These are phyloP conservation scores for Etheostoma spectabile DNA, from an alignment of 2,113 vertebrate species.

Conservation along the genomic window DNA sequence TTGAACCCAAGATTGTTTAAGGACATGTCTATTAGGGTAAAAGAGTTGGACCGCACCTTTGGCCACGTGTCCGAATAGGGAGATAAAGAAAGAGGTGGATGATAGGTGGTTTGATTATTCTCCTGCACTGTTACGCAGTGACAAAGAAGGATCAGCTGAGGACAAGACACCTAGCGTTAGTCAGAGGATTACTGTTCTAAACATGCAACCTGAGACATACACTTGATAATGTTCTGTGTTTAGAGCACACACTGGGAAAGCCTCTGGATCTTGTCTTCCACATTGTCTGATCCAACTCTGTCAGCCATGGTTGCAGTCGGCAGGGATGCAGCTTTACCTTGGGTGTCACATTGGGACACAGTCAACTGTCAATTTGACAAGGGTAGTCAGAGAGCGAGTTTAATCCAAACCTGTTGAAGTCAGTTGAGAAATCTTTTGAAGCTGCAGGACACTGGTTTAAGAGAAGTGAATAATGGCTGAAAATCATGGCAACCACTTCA, in stretches of 20 bases:
- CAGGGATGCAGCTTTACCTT: conserved; percentile 33
- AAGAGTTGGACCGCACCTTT: conserved; percentile 48
- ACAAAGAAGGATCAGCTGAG: conserved; percentile 21
- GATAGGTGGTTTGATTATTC: conserved; percentile 18
- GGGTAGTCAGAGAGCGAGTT: conserved; percentile 24
- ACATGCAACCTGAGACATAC: conserved; percentile 48
- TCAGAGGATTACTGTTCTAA: conserved; percentile 25
- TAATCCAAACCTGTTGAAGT: conserved; percentile 41
- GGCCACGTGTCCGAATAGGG: conserved; percentile 17
- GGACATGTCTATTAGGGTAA: neutral
- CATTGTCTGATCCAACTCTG: conserved; percentile 23
- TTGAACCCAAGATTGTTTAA: conserved; percentile 16
- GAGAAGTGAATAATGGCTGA: conserved; percentile 61
- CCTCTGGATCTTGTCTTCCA: conserved; percentile 32
- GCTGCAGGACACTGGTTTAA: conserved; percentile 23
- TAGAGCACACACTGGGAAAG: conserved; percentile 17
- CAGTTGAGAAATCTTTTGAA: conserved; percentile 22
- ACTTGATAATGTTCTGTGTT: conserved; percentile 39
- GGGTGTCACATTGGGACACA: conserved; percentile 27
- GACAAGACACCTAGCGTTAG: conserved; percentile 19
- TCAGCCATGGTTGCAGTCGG: conserved; percentile 29
- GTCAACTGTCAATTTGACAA: conserved; percentile 20
- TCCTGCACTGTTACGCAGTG: conserved; percentile 15
- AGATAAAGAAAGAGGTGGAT: conserved; percentile 20
- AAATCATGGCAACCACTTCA: conserved; percentile 25